phyloP scores from a whole-genome alignment of 2,888 invertebrate species.

The Tipula helvola region DNA sequence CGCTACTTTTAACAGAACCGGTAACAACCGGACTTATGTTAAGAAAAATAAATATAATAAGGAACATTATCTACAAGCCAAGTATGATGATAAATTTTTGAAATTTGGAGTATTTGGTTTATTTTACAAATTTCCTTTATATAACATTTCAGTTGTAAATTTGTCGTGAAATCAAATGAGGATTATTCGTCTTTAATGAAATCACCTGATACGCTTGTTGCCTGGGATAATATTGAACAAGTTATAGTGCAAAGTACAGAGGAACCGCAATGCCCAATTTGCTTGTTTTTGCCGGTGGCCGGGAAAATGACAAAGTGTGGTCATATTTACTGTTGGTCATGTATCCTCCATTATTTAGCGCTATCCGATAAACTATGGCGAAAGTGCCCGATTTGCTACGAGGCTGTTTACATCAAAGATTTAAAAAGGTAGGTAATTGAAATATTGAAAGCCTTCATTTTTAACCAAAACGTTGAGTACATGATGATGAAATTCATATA shows the following conservation, averaged over 20 bases:
- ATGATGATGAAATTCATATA: background rate
- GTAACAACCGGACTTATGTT: slow-evolving; percentile 19
- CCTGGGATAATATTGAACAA: slow-evolving; percentile 88
- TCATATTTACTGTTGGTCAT: slow-evolving; percentile 93
- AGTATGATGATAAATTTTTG: slow-evolving; percentile 44
- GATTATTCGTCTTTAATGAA: slow-evolving; percentile 60
- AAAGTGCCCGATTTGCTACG: slow-evolving; percentile 88
- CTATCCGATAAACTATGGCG: slow-evolving; percentile 70
- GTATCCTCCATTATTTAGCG: slow-evolving; percentile 82
- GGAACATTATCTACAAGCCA: slow-evolving; percentile 88
- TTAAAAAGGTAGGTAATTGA: slow-evolving; percentile 66
- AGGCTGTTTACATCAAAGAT: slow-evolving; percentile 64
- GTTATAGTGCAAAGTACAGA: slow-evolving; percentile 60
- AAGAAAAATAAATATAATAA: slow-evolving; percentile 69
- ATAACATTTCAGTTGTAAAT: slow-evolving; percentile 64
- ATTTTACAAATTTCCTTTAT: no score
- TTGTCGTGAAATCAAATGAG: slow-evolving; percentile 73
- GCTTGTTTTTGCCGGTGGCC: slow-evolving; percentile 72
- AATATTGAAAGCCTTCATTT: background rate
- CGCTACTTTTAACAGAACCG: slow-evolving; percentile 22
- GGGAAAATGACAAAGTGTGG: slow-evolving; percentile 91
- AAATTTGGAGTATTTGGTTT: background rate
- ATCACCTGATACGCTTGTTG: slow-evolving; percentile 79
- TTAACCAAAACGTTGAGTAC: background rate
- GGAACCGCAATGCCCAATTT: slow-evolving; percentile 77